These are phyloP conservation scores for Amphiduros pacificus DNA, from an alignment of 2,888 invertebrate genomes.

Conservation along the genomic window DNA sequence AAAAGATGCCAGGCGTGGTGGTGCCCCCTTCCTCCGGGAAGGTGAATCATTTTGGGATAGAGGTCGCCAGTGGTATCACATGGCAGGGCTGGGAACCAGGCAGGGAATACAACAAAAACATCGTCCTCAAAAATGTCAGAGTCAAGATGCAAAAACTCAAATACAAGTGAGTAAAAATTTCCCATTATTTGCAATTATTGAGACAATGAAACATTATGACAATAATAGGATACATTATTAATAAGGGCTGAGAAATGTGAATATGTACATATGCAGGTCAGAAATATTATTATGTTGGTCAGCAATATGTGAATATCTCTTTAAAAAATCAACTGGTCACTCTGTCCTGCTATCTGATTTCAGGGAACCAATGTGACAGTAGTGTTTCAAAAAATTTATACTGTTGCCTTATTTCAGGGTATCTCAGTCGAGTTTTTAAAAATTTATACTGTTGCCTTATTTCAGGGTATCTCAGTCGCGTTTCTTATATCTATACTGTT, in stretches of 20 bases:
- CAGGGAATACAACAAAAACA: constrained; percentile 55
- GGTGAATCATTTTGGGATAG: constrained; percentile 42
- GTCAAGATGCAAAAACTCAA: constrained; percentile 55
- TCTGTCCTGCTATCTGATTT: not conserved
- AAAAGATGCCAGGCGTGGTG: constrained; percentile 30
- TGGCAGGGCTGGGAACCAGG: constrained; percentile 59
- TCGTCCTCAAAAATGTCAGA: constrained; percentile 55
- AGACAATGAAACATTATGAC: not conserved
- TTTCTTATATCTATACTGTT: not conserved
- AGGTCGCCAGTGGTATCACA: constrained; percentile 45
- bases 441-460: not conserved
- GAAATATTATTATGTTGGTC: not conserved
- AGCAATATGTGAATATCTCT: not conserved
- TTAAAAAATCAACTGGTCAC: too few relatives aligned
- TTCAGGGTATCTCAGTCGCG: too few relatives aligned
- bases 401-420: too few relatives aligned
- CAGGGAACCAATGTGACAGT: too few relatives aligned
- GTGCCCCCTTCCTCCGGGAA: constrained; percentile 17
- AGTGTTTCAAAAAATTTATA: not conserved
- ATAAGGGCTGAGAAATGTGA: not conserved
- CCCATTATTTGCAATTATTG: not conserved
- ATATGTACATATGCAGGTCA: not conserved
- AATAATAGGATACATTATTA: not conserved
- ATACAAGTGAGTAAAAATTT: constrained; percentile 47
- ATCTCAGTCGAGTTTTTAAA: too few relatives aligned